Evolutionary conservation across 2,888 invertebrate species (phyloP).

Genomic region (Sipha maydis): DNA sequence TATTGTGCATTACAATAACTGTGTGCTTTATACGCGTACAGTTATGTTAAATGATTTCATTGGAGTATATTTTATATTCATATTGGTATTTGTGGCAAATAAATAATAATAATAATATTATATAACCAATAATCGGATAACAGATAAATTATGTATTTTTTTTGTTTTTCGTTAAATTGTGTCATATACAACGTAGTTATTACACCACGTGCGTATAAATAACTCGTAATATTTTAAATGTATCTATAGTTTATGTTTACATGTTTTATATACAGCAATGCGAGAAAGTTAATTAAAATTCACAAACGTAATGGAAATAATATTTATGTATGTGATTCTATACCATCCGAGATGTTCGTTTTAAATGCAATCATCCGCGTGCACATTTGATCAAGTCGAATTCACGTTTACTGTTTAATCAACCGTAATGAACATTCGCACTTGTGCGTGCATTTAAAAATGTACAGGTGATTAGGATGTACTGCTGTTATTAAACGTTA

Average conservation of each 20-base stretch:
- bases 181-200: background rate
- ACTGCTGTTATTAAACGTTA: too few relatives aligned
- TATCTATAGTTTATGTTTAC: background rate
- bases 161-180: too few relatives aligned
- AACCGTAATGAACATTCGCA: background rate
- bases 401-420: background rate
- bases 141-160: background rate
- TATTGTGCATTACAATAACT: background rate
- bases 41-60: too few relatives aligned
- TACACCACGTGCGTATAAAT: background rate
- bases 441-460: background rate
- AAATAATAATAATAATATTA: too few relatives aligned
- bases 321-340: background rate
- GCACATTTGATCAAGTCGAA: background rate
- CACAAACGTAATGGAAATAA: background rate
- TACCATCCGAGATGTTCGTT: background rate
- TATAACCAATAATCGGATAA: background rate
- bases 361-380: background rate
- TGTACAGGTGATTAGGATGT: too few relatives aligned
- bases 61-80: too few relatives aligned
- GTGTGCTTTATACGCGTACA: too few relatives aligned
- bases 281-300: background rate
- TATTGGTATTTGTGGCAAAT: too few relatives aligned
- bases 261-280: background rate
- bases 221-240: background rate